phyloP scores from a whole-genome alignment of 2,113 vertebrate species.

The Pelodiscus sinensis region DNA sequence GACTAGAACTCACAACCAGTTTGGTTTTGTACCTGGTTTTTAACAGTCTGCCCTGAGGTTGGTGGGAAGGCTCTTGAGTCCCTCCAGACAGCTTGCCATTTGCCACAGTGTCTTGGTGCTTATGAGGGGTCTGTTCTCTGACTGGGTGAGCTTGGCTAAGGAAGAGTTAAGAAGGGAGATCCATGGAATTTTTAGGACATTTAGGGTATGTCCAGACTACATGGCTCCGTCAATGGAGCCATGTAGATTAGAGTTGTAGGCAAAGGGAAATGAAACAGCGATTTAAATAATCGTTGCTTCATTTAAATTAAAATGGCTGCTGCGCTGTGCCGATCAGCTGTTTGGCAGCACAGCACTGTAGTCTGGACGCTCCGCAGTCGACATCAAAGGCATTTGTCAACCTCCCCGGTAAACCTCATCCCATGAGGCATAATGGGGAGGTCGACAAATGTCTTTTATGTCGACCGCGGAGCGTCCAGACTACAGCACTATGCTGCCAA shows the following conservation, averaged over 20 bases:
- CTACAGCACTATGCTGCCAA: no score
- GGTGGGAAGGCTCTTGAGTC: not conserved
- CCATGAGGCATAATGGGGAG: not conserved
- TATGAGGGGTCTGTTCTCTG: slow-evolving; percentile 31
- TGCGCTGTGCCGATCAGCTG: no score
- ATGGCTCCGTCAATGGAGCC: no score
- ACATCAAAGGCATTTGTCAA: no score
- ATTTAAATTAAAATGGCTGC: no score
- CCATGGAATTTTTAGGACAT: not conserved
- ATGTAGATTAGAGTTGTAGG: no score
- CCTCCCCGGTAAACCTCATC: no score
- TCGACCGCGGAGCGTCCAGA: not conserved
- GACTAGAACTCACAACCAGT: not conserved
- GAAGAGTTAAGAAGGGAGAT: not conserved
- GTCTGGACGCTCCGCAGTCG: no score
- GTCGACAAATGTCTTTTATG: no score
- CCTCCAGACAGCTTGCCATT: not conserved
- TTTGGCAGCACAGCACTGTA: no score
- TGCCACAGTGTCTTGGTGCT: slow-evolving; percentile 25
- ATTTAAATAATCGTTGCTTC: no score
- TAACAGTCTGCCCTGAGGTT: not conserved
- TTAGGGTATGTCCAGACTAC: not conserved
- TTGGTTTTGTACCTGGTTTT: not conserved
- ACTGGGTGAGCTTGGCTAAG: slow-evolving; percentile 21
- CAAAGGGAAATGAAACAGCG: no score